phyloP scores from a whole-genome alignment of 2,888 invertebrate species.

The Cosmia trapezina region DNA sequence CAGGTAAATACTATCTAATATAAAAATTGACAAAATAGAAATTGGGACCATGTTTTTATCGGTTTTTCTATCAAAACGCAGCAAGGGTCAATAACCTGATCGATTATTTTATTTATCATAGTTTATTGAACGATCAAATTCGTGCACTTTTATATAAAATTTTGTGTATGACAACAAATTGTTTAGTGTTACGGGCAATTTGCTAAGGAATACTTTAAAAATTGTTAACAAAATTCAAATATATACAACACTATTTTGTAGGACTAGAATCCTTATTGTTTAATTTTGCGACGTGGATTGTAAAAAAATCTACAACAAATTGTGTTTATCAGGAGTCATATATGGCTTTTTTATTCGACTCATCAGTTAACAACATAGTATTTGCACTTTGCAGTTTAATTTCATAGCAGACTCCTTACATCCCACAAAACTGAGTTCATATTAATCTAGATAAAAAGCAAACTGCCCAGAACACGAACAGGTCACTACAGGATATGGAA shows the following conservation, averaged over 20 bases:
- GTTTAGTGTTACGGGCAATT: slow-evolving; percentile 40
- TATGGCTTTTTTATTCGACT: background rate
- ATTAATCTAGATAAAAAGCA: slow-evolving; percentile 21
- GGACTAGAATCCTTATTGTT: slow-evolving; percentile 46
- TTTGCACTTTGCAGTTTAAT: slow-evolving; percentile 10
- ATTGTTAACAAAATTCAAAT: slow-evolving; percentile 21
- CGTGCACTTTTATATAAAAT: slow-evolving; percentile 54
- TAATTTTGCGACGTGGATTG: slow-evolving; percentile 29
- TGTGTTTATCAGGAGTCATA: slow-evolving; percentile 1
- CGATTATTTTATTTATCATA: slow-evolving; percentile 10
- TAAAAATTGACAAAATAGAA: slow-evolving; percentile 56
- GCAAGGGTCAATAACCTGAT: slow-evolving; percentile 35
- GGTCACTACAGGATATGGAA: slow-evolving; percentile 57
- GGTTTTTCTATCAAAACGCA: slow-evolving; percentile 38
- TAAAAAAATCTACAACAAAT: slow-evolving; percentile 15
- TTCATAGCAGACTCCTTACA: background rate
- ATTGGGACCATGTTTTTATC: slow-evolving; percentile 32
- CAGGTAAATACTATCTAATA: slow-evolving; percentile 62
- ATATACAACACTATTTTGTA: slow-evolving; percentile 45
- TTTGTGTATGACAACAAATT: slow-evolving; percentile 45
- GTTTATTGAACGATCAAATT: slow-evolving; percentile 45
- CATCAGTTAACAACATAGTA: background rate
- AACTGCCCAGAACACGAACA: slow-evolving; percentile 43
- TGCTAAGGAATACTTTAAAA: slow-evolving; percentile 4
- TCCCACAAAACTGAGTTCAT: slow-evolving; percentile 22